Percentiles rank a stretch among this genome's conserved stretches.
phyloP scores from a whole-genome alignment of 2,888 invertebrate species.

The Fragum whitleyi region DNA sequence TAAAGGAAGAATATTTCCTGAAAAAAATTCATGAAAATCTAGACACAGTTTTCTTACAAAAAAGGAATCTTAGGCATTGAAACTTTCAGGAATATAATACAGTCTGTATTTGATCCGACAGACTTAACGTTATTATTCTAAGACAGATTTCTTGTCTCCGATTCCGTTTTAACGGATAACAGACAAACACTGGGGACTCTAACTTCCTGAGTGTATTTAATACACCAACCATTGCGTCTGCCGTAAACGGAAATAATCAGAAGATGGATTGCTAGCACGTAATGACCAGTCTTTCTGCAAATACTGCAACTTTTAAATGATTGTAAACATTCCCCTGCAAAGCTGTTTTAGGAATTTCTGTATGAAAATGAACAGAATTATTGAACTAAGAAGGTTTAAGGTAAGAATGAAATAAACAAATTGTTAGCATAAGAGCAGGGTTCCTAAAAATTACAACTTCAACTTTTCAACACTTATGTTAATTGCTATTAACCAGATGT shows the following conservation, averaged over 20 bases:
- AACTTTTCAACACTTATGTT: no score
- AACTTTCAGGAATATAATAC: neutral
- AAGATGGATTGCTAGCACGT: neutral
- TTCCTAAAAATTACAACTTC: no score
- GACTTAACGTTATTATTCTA: neutral
- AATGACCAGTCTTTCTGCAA: neutral
- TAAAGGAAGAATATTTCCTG: no score
- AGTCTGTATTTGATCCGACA: neutral
- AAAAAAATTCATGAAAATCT: no score
- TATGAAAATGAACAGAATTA: no score
- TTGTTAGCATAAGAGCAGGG: no score
- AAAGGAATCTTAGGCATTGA: no score
- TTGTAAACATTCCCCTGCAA: neutral
- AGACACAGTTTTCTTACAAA: no score
- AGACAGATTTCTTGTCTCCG: constrained; percentile 8
- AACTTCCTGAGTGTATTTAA: constrained; percentile 13
- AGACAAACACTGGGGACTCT: neutral
- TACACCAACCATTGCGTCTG: constrained; percentile 8
- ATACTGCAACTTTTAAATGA: neutral
- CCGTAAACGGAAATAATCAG: constrained; percentile 6
- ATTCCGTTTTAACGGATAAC: constrained; percentile 7
- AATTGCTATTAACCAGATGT: no score
- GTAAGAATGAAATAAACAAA: no score
- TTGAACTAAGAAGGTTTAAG: no score
- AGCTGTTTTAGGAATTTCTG: neutral